Conservation (phyloP, 2,888 invertebrate genomes). For the Ichneumoninae sp. region DNA sequence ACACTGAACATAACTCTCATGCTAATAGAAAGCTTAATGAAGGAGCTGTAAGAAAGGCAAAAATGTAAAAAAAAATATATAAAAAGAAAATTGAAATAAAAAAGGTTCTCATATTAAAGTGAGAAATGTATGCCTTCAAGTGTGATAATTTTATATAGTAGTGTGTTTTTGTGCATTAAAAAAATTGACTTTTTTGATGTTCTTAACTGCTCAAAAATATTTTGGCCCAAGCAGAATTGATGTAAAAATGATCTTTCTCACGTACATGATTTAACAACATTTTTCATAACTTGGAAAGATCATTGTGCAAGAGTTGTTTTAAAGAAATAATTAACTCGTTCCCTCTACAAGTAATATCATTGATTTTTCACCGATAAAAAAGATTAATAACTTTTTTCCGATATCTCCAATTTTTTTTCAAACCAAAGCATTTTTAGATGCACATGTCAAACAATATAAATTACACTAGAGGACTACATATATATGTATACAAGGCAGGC, state of each 20-base stretch:
- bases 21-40: constrained; percentile 57
- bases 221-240: constrained; percentile 51
- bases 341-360: neutral
- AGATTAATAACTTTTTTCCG: neutral
- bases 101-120: constrained; percentile 35
- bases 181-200: constrained; percentile 1
- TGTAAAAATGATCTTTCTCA: constrained; percentile 22
- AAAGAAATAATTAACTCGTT: neutral
- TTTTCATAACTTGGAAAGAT: constrained; percentile 16
- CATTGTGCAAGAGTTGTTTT: constrained; percentile 3
- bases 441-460: constrained; percentile 61
- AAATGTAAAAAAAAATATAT: constrained; percentile 12
- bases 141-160: constrained; percentile 15
- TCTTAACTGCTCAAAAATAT: constrained; percentile 45
- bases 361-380: constrained; percentile 5
- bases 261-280: constrained; percentile 12
- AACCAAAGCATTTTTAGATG: constrained; percentile 48
- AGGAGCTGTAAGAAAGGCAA: constrained; percentile 53
- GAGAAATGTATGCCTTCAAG: constrained; percentile 46
- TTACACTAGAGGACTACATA: constrained; percentile 60
- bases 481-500: constrained; percentile 52
- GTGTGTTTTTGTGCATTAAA: constrained; percentile 44
- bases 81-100: constrained; percentile 34
- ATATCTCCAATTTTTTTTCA: neutral
- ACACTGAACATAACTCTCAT: constrained; percentile 54